A percentile compares a stretch with the other conserved stretches of the same genome.
phyloP scores from a whole-genome alignment of 1,140 invertebrate species.

The Nephila pilipes region DNA sequence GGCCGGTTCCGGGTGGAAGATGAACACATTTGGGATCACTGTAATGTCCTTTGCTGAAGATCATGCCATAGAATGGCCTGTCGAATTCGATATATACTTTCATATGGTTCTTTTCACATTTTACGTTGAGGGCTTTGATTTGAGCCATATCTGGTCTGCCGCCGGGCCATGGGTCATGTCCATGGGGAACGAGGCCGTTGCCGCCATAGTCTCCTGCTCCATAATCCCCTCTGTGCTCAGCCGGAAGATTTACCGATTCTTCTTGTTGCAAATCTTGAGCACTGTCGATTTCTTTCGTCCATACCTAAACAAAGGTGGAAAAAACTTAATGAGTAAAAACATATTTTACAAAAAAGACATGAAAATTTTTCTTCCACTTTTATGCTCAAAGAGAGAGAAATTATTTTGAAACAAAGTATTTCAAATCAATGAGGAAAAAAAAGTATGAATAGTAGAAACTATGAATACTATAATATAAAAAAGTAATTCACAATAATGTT shows the following conservation, averaged over 20 bases:
- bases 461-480: no score
- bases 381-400: no score
- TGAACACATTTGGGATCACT: slow-evolving; percentile 95
- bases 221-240: slow-evolving; percentile 78
- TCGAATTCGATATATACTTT: slow-evolving; percentile 93
- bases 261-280: slow-evolving; percentile 79
- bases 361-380: no score
- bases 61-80: slow-evolving; percentile 96
- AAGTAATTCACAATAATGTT: no score
- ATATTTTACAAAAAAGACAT: no score
- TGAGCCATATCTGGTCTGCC: slow-evolving; percentile 78
- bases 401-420: no score
- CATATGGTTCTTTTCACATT: slow-evolving; percentile 98
- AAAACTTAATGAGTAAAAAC: no score
- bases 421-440: no score
- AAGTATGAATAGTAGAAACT: no score
- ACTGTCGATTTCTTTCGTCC: slow-evolving; percentile 79
- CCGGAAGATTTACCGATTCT: slow-evolving; percentile 77
- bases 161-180: slow-evolving; percentile 77
- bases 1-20: slow-evolving; percentile 92
- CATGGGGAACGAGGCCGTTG: not conserved
- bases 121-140: slow-evolving; percentile 87
- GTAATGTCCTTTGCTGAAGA: slow-evolving; percentile 94
- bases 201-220: slow-evolving; percentile 51
- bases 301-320: slow-evolving; percentile 41